Base-by-base conservation (phyloP, 2,113 vertebrate species). In the Coturnix japonica region DNA sequence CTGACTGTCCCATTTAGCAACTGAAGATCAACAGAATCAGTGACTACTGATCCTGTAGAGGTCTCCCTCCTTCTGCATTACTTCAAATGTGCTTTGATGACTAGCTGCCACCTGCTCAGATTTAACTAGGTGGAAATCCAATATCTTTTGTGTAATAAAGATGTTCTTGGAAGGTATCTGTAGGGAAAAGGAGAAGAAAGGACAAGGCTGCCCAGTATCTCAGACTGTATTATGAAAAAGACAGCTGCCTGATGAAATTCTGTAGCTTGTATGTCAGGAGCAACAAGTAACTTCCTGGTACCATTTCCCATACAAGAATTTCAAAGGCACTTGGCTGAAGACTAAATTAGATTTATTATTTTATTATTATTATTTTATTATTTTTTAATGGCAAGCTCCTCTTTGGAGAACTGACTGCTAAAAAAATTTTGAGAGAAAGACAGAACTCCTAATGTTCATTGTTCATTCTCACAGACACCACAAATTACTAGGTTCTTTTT, bases 101-200 rank as follows among this genome's bases (percentile, higher is more conserved):
- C 20, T 49, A 37, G 12, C 9, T 47, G 41, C n/a, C 7, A 19
- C 0, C 0, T 8, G 2, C 11, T 67, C 37, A 28, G 5, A 17
- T 77, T 70, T 56, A 67, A 4, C 2, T 43, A 64, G 20, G 35
- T 65, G 8, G 20, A 85, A 85, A 76, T 37, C 6, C 41, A 69
- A 51, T 59, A 41, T 28, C 3, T 13, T 56, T 13, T 11, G 28
- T 30, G 5, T 79, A 64, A 51, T 11, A n/a, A 64, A 72, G 19
- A 71, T 71, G 3, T 2, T 23, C 6, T 51, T 64, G 31, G 63
- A n/a, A 64, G 1, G 3, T 60, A 20, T 17, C 10, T 43, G 6
- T 4, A 73, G 7, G 1, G 3, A 53, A 90, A 83, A 49, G 16
- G 71, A 64, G n/a, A 81, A 75, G 17, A 64, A 10, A 13, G 28